Evolutionary conservation across 2,888 invertebrate genomes (phyloP), one percentile per base, ranked within the genome.

Genomic region (Rambutsinella grinnellia): DNA sequence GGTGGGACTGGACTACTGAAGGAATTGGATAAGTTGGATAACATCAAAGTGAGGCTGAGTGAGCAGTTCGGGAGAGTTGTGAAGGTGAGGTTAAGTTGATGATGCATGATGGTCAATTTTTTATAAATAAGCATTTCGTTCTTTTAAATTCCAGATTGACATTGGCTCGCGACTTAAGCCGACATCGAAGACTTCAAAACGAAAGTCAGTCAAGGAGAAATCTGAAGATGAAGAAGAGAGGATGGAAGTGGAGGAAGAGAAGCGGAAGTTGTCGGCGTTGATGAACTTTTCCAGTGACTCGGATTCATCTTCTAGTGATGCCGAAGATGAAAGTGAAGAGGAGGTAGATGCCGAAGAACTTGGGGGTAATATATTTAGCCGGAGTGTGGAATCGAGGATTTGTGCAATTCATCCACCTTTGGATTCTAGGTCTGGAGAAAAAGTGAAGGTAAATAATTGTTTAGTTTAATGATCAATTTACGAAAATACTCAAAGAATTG

Each of bases 1-100:
- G 69, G 69, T 57, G 76, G 76, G 15, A 69, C 76, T 0, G 76
- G 76, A 28, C 23, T 76, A 10, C 47, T 76, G n/a, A 19, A n/a
- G 10, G 62, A 68, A 19, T 51, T 3, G n/a, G n/a, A 19, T 3
- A 28, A 17, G 21, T 6, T 74, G 21, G 74, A 74, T 17, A 58
- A 66, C 17, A 8, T 75, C 5, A n/a, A 10, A 3, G 68, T 75
- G 27, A 13, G 21, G 15, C 62, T 68, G 13, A 44, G 57, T 61
- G 27, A 62, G 8, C 49, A 36, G 17, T 28, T 19, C n/a, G 58
- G 74, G 13, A 62, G 70, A 36, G 21, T 44, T 58, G 67, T 67
- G 10, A 58, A 19, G 58, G 67, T 67, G 44, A 1, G 66, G 19
- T 23, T 21, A 2, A 23, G n/a, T 2, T 13, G n/a, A 17, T 15